phyloP scores from a whole-genome alignment of 1,140 invertebrate genomes.

The Trachelipus rathkii region DNA sequence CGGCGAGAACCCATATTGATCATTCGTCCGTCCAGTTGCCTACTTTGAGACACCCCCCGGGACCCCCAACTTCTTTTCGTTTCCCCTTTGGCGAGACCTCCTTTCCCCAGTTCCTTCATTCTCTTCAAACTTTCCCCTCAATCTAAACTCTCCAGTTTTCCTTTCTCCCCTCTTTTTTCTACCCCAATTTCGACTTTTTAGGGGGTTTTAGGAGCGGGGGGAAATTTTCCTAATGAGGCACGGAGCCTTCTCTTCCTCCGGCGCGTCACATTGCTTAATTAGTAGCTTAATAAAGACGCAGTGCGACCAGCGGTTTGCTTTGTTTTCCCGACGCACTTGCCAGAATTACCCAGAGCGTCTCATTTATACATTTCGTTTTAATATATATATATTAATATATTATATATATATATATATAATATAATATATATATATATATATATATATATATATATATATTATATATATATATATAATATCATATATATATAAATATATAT shows the following conservation, averaged over 20 bases:
- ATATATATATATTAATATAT: neutral
- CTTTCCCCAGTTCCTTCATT: neutral
- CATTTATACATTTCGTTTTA: constrained; percentile 2
- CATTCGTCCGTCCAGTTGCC: constrained; percentile 4
- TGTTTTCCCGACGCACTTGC: constrained; percentile 8
- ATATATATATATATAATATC: constrained; percentile 10
- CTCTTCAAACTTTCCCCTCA: constrained; percentile 11
- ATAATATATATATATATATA: constrained; percentile 8
- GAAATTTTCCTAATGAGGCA: neutral
- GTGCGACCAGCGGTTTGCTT: constrained; percentile 7
- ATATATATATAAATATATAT: neutral
- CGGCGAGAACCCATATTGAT: neutral
- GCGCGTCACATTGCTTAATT: constrained; percentile 9
- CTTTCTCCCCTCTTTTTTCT: neutral
- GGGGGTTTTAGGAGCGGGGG: neutral
- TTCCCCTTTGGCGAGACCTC: neutral
- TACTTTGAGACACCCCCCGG: neutral
- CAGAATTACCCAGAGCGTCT: constrained; percentile 8
- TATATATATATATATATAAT: neutral
- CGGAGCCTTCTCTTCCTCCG: neutral
- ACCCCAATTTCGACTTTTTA: neutral
- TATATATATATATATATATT: constrained; percentile 13
- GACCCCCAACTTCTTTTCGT: neutral
- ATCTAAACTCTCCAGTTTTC: constrained; percentile 1
- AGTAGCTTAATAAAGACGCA: constrained; percentile 12